Percentiles rank a stretch among this genome's conserved stretches.
Conservation (phyloP, 2,797 vertebrate species). For the Zalophus californianus region DNA sequence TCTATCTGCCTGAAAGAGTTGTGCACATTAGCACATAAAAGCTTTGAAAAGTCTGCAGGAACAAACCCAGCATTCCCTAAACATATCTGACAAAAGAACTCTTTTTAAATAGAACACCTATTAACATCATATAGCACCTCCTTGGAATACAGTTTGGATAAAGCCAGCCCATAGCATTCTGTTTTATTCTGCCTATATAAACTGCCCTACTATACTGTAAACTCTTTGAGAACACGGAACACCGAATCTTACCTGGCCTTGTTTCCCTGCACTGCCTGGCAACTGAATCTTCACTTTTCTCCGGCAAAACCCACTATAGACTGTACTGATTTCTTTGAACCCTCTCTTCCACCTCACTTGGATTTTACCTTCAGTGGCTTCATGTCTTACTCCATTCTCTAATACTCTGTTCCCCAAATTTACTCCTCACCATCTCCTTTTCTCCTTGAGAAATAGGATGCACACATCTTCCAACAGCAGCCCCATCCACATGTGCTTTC, state of each 20-base stretch:
- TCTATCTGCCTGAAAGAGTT: neutral
- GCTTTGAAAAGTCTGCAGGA: neutral
- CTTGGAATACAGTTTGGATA: neutral
- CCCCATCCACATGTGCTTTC: no score
- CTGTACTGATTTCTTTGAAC: accelerated
- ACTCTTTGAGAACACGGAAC: neutral
- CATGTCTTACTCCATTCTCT: neutral
- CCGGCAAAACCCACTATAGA: neutral
- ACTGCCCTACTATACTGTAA: neutral
- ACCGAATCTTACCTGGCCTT: neutral
- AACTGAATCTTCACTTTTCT: neutral
- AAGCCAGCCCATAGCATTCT: neutral
- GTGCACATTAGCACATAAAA: neutral
- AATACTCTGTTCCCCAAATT: neutral
- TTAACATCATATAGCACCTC: neutral
- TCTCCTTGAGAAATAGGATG: neutral
- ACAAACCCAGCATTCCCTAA: neutral
- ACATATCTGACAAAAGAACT: neutral
- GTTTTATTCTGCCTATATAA: neutral
- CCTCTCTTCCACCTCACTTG: neutral
- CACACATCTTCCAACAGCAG: neutral
- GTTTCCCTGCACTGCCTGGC: neutral
- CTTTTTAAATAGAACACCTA: neutral
- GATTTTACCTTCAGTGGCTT: neutral
- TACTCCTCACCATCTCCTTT: neutral